Conservation (phyloP, 1,140 invertebrate genomes). For the Drosophila guanche region DNA sequence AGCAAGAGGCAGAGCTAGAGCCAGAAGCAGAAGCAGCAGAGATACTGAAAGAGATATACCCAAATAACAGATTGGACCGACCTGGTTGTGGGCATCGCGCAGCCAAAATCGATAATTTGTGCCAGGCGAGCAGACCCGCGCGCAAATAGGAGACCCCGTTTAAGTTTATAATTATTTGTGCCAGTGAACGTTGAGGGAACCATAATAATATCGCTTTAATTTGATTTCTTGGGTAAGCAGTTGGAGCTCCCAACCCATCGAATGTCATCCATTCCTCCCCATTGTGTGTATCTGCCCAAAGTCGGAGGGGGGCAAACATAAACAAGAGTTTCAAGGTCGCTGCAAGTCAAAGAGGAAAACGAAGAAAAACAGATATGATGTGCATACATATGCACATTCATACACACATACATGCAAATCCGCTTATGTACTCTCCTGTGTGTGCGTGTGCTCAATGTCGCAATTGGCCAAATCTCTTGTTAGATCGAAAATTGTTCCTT, state of each 20-base stretch:
- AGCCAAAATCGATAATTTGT: slow-evolving; percentile 76
- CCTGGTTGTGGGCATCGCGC: slow-evolving; percentile 58
- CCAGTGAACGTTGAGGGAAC: too few relatives aligned
- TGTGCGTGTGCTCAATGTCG: slow-evolving; percentile 40
- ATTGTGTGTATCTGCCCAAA: slow-evolving; percentile 29
- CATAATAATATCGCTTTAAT: background rate
- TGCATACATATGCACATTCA: background rate
- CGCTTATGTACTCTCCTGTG: background rate
- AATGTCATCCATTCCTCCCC: background rate
- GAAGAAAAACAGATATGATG: slow-evolving; percentile 43
- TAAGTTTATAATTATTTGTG: slow-evolving; percentile 2
- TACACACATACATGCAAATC: too few relatives aligned
- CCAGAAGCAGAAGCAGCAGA: slow-evolving; percentile 6
- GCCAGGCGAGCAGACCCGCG: slow-evolving; percentile 53
- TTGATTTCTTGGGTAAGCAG: slow-evolving; percentile 15
- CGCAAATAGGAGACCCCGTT: slow-evolving; percentile 19
- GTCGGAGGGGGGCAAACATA: slow-evolving; percentile 55
- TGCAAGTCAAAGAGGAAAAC: slow-evolving; percentile 56
- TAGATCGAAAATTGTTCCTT: slow-evolving; percentile 15
- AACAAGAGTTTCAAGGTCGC: slow-evolving; percentile 76
- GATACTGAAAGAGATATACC: slow-evolving; percentile 21
- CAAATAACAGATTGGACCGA: slow-evolving; percentile 45
- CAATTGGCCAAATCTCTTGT: slow-evolving; percentile 43
- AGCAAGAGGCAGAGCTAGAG: slow-evolving; percentile 23
- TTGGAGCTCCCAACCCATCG: background rate